A percentile compares a stretch with the other conserved stretches of the same genome.
Evolutionary conservation across 2,888 invertebrate species (phyloP).

Genomic region (Chrysolina oricalcia): DNA sequence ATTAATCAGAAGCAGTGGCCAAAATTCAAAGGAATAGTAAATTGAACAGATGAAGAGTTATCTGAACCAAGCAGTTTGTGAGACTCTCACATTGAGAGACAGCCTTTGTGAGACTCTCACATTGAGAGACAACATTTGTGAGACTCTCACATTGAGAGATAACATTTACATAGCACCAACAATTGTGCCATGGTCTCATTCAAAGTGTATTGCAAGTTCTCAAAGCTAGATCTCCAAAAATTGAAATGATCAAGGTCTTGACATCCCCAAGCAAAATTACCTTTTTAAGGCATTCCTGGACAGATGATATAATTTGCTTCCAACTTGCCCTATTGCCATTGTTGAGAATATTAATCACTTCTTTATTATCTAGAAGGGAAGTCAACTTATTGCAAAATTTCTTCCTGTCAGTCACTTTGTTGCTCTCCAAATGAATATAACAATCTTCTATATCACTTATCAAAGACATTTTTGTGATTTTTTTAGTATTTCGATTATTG

Average conservation of each 20-base stretch:
- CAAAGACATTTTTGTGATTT: neutral
- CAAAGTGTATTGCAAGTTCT: no score
- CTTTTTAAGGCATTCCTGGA: constrained; percentile 56
- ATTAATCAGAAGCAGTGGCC: no score
- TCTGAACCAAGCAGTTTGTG: no score
- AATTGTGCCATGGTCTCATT: no score
- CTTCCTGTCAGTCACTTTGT: constrained; percentile 53
- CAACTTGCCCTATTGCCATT: constrained; percentile 47
- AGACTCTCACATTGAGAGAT: no score
- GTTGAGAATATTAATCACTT: constrained; percentile 43
- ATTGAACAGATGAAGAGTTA: no score
- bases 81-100: no score
- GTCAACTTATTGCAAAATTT: constrained; percentile 54
- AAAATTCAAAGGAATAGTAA: no score
- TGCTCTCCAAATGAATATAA: constrained; percentile 34
- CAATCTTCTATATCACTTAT: constrained; percentile 5
- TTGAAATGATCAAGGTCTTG: neutral
- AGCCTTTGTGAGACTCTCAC: no score
- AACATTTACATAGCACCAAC: no score
- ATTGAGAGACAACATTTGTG: no score
- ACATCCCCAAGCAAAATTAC: constrained; percentile 39
- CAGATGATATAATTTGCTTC: constrained; percentile 51
- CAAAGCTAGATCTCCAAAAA: neutral
- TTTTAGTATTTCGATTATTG: neutral
- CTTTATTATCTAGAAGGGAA: constrained; percentile 47